Evolutionary conservation across 2,797 vertebrate species (phyloP).

Genomic region (Coregonus ussuriensis): DNA sequence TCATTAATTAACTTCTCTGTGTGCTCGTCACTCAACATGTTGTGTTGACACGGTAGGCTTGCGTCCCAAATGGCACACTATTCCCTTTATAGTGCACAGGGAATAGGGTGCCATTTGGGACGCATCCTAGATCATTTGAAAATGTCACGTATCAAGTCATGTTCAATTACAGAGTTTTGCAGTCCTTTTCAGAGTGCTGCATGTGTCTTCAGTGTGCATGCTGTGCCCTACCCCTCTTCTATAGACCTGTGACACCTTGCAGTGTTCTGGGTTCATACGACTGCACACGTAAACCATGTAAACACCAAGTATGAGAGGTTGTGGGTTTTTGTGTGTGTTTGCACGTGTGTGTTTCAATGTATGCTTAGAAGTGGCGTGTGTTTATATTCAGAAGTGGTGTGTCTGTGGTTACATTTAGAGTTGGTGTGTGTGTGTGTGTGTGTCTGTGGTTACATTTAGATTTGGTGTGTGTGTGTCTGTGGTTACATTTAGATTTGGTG

Average conservation of each 20-base stretch:
- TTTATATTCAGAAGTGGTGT: no score
- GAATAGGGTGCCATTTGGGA: not conserved
- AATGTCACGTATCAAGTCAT: not conserved
- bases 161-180: not conserved
- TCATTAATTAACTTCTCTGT: not conserved
- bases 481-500: no score
- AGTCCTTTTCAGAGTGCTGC: not conserved
- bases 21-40: not conserved
- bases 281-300: no score
- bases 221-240: no score
- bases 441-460: no score
- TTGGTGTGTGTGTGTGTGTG: not conserved
- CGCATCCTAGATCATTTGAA: not conserved
- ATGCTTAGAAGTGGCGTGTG: not conserved
- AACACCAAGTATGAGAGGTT: not conserved
- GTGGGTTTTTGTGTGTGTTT: slow-evolving; percentile 20
- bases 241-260: not conserved
- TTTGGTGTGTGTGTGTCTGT: no score
- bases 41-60: not conserved
- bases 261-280: not conserved
- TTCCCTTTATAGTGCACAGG: not conserved
- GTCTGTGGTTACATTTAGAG: no score
- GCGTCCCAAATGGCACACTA: not conserved
- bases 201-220: not conserved
- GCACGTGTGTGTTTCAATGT: not conserved